phyloP scores from a whole-genome alignment of 2,888 invertebrate species.

The Penaeus monodon region DNA sequence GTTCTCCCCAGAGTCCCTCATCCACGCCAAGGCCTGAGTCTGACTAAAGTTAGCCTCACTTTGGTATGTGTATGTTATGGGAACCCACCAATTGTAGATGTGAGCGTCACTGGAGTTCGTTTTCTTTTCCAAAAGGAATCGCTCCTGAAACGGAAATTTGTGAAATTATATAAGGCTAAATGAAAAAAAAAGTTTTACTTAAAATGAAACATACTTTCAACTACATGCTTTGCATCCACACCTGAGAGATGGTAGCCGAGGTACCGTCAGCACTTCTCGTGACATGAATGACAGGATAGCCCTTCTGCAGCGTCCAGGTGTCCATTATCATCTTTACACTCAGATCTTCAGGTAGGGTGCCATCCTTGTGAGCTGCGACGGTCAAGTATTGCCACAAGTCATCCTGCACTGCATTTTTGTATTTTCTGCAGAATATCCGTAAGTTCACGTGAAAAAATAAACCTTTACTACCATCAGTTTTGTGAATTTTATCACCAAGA shows the following conservation, averaged over 20 bases:
- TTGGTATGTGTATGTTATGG: slow-evolving; percentile 75
- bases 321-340: slow-evolving; percentile 82
- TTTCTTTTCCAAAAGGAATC: slow-evolving; percentile 76
- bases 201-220: too few relatives aligned
- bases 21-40: slow-evolving; percentile 74
- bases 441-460: too few relatives aligned
- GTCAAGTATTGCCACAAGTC: slow-evolving; percentile 85
- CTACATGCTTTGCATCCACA: slow-evolving; percentile 67
- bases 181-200: too few relatives aligned
- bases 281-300: slow-evolving; percentile 82
- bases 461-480: too few relatives aligned
- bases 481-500: too few relatives aligned
- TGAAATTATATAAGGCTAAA: too few relatives aligned
- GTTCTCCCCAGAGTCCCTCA: slow-evolving; percentile 70
- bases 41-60: slow-evolving; percentile 72
- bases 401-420: slow-evolving; percentile 81
- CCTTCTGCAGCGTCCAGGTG: slow-evolving; percentile 86
- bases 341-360: slow-evolving; percentile 74
- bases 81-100: slow-evolving; percentile 74
- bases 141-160: slow-evolving; percentile 70
- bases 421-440: slow-evolving; percentile 73
- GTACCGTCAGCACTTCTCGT: slow-evolving; percentile 75
- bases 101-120: slow-evolving; percentile 75
- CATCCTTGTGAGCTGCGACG: slow-evolving; percentile 77
- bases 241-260: slow-evolving; percentile 77